Conservation (phyloP, 2,888 invertebrate species). For the Rapana venosa region DNA sequence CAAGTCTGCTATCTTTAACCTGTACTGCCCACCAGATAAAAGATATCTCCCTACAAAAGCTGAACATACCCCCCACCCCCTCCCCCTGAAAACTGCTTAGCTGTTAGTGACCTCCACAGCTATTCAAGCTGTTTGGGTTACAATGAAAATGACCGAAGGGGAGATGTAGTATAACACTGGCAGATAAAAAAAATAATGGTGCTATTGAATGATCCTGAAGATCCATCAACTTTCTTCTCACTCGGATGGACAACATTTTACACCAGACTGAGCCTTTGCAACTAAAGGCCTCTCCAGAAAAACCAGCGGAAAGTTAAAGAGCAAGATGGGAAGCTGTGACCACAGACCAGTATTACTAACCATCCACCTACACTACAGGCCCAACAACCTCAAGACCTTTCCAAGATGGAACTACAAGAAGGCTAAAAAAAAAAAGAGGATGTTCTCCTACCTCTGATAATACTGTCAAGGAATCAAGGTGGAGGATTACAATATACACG, state of each 20-base stretch:
- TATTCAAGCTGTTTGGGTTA: slow-evolving; percentile 34
- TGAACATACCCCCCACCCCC: neutral
- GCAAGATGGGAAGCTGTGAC: no score
- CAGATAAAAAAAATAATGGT: neutral
- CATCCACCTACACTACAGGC: no score
- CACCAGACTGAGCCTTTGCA: slow-evolving; percentile 41
- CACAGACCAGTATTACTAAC: no score
- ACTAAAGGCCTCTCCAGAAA: neutral
- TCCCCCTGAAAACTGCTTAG: neutral
- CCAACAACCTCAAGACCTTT: neutral
- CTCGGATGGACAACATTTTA: slow-evolving; percentile 28
- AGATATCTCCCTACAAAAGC: neutral
- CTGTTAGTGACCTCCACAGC: slow-evolving; percentile 37
- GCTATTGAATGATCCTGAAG: slow-evolving; percentile 20
- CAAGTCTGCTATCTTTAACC: neutral
- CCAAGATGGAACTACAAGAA: neutral
- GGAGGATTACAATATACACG: neutral
- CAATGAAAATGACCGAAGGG: slow-evolving; percentile 1
- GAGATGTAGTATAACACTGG: slow-evolving; percentile 40
- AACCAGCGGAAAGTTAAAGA: no score
- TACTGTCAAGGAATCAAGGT: no score
- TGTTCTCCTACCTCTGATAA: no score
- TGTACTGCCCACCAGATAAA: neutral
- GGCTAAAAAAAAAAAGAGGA: no score
- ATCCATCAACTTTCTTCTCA: slow-evolving; percentile 33